Evolutionary conservation across 2,797 vertebrate species (phyloP).

Genomic region (Myotis findleyi): DNA sequence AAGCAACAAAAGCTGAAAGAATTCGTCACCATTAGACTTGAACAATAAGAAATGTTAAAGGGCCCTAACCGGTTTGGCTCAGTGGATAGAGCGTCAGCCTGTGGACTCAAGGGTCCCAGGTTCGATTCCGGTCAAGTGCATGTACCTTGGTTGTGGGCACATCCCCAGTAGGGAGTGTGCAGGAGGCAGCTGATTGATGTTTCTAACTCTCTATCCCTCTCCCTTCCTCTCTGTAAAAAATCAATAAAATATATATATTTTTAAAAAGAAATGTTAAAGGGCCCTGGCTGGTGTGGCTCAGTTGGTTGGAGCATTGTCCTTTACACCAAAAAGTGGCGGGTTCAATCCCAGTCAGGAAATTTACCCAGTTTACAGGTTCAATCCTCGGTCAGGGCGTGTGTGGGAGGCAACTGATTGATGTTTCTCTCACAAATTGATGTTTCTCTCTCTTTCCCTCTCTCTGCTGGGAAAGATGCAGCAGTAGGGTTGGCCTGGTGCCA

Average conservation of each 20-base stretch:
- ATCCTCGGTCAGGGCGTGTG: background rate
- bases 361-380: background rate
- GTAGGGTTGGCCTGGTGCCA: background rate
- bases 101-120: no score
- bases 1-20: slow-evolving; percentile 32
- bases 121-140: no score
- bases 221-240: no score
- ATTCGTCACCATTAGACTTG: background rate
- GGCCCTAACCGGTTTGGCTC: background rate
- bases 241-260: no score
- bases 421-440: no score
- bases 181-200: no score
- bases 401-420: background rate
- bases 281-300: background rate
- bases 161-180: no score
- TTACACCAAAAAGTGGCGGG: no score
- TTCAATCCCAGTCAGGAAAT: background rate
- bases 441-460: background rate
- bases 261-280: background rate
- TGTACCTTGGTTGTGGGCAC: no score
- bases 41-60: slow-evolving; percentile 23
- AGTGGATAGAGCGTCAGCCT: background rate
- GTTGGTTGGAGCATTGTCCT: no score
- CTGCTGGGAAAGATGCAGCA: background rate
- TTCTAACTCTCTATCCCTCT: no score